Percentiles rank a stretch among this genome's conserved stretches.
These are phyloP conservation scores for Burhinus oedicnemus DNA, from an alignment of 2,113 vertebrate genomes.

Conservation along the genomic window DNA sequence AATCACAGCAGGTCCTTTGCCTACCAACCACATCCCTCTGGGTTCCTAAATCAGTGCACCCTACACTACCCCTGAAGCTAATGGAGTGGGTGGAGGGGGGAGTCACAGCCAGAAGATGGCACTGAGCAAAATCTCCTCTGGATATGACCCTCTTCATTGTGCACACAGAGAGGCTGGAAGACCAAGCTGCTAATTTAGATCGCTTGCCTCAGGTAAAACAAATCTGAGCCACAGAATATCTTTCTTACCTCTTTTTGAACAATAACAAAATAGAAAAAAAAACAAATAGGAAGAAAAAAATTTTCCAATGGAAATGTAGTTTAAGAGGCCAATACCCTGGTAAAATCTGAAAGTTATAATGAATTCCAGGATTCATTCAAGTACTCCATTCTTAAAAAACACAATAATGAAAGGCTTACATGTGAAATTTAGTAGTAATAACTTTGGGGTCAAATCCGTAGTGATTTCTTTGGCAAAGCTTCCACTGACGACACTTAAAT, in stretches of 20 bases:
- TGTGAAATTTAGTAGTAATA: constrained; percentile 48
- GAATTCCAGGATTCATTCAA: constrained; percentile 25
- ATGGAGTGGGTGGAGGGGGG: accelerated
- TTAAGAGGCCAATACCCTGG: background rate
- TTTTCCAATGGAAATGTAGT: background rate
- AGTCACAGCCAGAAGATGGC: background rate
- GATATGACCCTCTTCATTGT: background rate
- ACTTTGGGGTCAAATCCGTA: constrained; percentile 40
- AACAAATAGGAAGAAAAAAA: background rate
- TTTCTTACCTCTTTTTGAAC: background rate
- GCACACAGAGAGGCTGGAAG: background rate
- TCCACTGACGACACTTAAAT: constrained; percentile 49
- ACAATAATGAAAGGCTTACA: constrained; percentile 50
- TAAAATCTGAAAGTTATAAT: constrained; percentile 16
- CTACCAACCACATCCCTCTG: background rate
- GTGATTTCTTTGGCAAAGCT: constrained; percentile 41
- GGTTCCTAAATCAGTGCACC: background rate
- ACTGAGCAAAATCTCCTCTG: background rate
- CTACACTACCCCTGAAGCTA: background rate
- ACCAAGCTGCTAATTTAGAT: background rate
- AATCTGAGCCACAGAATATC: background rate
- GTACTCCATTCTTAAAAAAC: constrained; percentile 45
- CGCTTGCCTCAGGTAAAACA: background rate
- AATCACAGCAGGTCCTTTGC: background rate
- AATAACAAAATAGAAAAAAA: background rate